phyloP scores from a whole-genome alignment of 2,888 invertebrate species.

The Deilephila porcellus region DNA sequence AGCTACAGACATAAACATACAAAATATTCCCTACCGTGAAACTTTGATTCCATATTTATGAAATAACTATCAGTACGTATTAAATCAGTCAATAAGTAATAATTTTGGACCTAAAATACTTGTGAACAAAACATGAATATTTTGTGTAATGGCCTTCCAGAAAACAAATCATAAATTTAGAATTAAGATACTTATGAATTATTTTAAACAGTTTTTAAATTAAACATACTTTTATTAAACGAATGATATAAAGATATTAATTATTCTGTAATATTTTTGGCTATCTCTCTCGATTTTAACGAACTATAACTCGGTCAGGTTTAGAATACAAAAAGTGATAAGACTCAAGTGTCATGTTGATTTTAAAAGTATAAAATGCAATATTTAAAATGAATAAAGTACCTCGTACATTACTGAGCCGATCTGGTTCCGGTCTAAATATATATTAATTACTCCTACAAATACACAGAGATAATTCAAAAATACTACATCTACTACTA shows the following conservation, averaged over 20 bases:
- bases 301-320: not conserved
- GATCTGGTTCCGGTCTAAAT: not conserved
- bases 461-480: slow-evolving; percentile 19
- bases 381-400: slow-evolving; percentile 37
- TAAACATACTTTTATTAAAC: not conserved
- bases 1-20: not conserved
- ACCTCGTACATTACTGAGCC: not conserved
- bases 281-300: slow-evolving; percentile 1
- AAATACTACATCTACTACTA: slow-evolving; percentile 4
- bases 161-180: not conserved
- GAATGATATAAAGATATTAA: not conserved
- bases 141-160: not conserved
- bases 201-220: not conserved
- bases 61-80: not conserved
- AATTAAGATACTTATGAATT: not conserved
- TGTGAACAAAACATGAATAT: not conserved
- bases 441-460: not conserved
- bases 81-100: slow-evolving; percentile 16
- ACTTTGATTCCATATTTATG: not conserved
- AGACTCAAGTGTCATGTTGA: slow-evolving; percentile 10
- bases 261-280: not conserved
- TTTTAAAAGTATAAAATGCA: slow-evolving; percentile 38
- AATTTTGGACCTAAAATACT: not conserved
- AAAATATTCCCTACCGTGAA: not conserved
- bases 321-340: not conserved